phyloP scores from a whole-genome alignment of 2,797 vertebrate genomes.

The Zalophus californianus region DNA sequence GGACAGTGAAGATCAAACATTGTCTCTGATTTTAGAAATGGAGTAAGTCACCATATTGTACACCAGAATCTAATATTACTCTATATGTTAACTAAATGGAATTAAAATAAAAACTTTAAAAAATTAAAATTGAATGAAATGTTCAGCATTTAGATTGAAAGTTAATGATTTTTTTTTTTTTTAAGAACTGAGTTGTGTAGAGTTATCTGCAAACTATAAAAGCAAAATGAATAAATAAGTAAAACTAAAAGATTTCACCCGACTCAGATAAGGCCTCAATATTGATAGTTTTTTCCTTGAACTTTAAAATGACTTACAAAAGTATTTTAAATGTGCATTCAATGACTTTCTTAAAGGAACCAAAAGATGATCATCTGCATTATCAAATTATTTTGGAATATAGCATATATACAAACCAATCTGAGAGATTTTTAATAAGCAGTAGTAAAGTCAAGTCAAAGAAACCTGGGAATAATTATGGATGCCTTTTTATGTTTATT shows the following conservation, averaged over 20 bases:
- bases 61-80: neutral
- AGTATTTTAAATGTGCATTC: neutral
- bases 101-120: neutral
- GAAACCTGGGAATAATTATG: neutral
- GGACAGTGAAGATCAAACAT: neutral
- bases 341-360: neutral
- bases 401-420: neutral
- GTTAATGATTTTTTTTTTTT: neutral
- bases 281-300: neutral
- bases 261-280: neutral
- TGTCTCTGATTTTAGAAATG: neutral
- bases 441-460: neutral
- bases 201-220: neutral
- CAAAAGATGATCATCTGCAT: neutral
- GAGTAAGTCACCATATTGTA: neutral
- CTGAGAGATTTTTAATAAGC: neutral
- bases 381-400: neutral
- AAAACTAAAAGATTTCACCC: neutral
- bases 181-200: neutral
- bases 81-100: neutral
- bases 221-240: neutral
- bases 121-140: neutral
- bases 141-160: slow-evolving; percentile 10
- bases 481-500: neutral
- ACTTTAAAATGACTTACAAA: neutral